Conservation (phyloP, 2,113 vertebrate genomes). For the Coreoperca whiteheadi region DNA sequence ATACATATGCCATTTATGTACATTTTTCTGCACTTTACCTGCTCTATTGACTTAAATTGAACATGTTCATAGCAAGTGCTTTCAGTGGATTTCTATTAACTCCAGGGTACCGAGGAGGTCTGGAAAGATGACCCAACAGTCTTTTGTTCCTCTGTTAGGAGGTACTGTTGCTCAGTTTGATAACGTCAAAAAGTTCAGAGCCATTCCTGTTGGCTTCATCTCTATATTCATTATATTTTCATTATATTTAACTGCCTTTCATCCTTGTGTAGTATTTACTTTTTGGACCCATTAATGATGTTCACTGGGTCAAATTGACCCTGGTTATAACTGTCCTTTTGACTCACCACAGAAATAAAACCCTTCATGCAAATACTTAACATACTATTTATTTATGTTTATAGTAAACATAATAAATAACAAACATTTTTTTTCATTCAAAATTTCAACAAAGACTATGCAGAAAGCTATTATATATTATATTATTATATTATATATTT, state of each 20-base stretch:
- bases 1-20: background rate
- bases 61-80: slow-evolving; percentile 2
- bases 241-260: background rate
- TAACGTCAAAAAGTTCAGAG: background rate
- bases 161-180: slow-evolving; percentile 1
- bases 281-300: background rate
- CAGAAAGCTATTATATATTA: no score
- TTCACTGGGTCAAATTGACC: background rate
- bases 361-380: background rate
- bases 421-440: no score
- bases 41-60: slow-evolving; percentile 1
- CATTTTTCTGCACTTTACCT: background rate
- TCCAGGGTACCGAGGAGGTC: background rate
- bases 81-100: background rate
- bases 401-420: no score
- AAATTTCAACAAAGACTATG: no score
- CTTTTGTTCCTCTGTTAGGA: slow-evolving; percentile 4
- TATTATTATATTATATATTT: no score
- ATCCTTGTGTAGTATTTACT: background rate
- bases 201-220: slow-evolving; percentile 1
- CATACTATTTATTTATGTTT: no score
- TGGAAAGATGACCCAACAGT: slow-evolving; percentile 23
- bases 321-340: background rate
- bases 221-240: background rate
- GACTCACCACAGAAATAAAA: background rate